Evolutionary conservation across 2,113 vertebrate genomes (phyloP), one percentile per base, ranked within the genome.

Genomic region (Excalfactoria chinensis): DNA sequence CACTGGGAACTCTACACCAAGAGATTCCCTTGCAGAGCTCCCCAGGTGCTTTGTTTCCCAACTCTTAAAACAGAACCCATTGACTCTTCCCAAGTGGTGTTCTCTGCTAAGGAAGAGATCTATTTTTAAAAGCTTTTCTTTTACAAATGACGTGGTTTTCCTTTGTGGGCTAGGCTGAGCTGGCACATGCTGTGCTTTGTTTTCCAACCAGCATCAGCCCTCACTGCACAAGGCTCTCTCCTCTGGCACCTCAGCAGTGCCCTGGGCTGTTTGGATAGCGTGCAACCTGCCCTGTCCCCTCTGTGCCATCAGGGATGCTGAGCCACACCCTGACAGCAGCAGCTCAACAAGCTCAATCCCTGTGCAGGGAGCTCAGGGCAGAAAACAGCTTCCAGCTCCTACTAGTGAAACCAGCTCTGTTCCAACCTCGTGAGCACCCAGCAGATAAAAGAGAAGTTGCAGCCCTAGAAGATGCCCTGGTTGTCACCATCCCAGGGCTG

Each of bases 111-210:
- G 19, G 56, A 58, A 53, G 53, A 34, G 16, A n/a, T 32, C 93
- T 92, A 79, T 80, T 93, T 95, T 91, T 88, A 88, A 85, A 70
- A 83, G 63, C 55, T 87, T 91, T 93, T 84, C 44, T 82, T 49
- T 92, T 92, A 69, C 32, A 73, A 95, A 89, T 87, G 59, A 91
- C 6, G 2, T 83, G 51, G 34, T 41, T 93, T 95, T 93, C 88
- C 72, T 94, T 40, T 73, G 72, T 76, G 68, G 75, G 85, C 89
- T 95, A 88, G 78, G 78, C 71, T 77, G 71, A 85, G 71, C 85
- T 59, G 75, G 84, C 60, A 83, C 59, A 46, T 76, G 46, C 71
- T 34, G 48, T 77, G 78, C 32, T 60, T 73, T 69, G n/a, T 34
- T 70, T 62, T 79, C 44, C 56, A 63, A 84, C 69, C 90, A 74